Conservation (phyloP, 2,888 invertebrate genomes). For the Gortyna flavago region DNA sequence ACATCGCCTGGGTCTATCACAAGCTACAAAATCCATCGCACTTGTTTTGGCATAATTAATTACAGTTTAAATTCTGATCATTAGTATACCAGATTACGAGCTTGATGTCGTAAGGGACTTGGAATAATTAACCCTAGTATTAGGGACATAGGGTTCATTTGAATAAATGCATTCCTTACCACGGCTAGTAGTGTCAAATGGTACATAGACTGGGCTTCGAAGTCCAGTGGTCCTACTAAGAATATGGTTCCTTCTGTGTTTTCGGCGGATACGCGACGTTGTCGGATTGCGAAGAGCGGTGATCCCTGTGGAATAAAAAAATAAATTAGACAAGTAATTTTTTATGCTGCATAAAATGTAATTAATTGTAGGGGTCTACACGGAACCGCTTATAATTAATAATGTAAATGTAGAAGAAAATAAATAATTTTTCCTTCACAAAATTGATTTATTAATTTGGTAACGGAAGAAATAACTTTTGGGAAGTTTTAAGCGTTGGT, state of each 20-base stretch:
- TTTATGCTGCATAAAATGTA: not conserved
- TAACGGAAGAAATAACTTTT: not conserved
- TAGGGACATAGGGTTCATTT: constrained; percentile 61
- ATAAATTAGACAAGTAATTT: constrained; percentile 9
- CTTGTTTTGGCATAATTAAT: constrained; percentile 62
- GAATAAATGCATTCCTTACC: constrained; percentile 90
- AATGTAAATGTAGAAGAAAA: not conserved
- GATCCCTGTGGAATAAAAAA: constrained; percentile 89
- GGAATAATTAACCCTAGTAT: constrained; percentile 69
- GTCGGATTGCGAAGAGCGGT: constrained; percentile 94
- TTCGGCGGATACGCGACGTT: constrained; percentile 93
- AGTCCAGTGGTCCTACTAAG: constrained; percentile 94
- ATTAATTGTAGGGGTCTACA: not conserved
- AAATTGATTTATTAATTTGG: not conserved
- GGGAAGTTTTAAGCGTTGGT: not conserved
- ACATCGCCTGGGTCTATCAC: not conserved
- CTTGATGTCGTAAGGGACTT: constrained; percentile 58
- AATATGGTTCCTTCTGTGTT: constrained; percentile 95
- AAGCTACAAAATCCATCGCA: constrained; percentile 54
- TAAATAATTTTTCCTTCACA: not conserved
- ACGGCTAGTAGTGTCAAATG: constrained; percentile 96
- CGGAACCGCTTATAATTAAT: constrained; percentile 19
- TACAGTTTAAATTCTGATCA: constrained; percentile 65
- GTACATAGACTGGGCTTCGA: constrained; percentile 96
- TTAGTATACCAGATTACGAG: constrained; percentile 62